These are phyloP conservation scores for Chironomus riparius DNA, from an alignment of 2,888 invertebrate genomes.

Conservation along the genomic window DNA sequence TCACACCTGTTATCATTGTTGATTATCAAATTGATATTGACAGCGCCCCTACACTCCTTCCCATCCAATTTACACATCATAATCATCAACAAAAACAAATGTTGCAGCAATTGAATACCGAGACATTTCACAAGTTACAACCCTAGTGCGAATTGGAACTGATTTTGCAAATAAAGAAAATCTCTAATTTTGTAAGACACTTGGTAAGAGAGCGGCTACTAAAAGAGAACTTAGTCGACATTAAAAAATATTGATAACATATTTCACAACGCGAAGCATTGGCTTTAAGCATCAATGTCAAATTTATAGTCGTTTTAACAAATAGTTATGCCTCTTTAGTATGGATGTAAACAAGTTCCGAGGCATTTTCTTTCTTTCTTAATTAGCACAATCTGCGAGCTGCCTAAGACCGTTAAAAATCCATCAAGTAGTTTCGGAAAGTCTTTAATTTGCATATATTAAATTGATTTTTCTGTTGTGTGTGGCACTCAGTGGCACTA, in stretches of 20 bases:
- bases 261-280: background rate
- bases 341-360: background rate
- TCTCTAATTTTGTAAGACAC: too few species aligned
- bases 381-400: background rate
- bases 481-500: background rate
- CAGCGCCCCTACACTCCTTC: too few species aligned
- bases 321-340: background rate
- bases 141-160: too few species aligned
- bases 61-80: too few species aligned
- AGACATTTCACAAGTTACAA: too few species aligned
- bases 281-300: background rate
- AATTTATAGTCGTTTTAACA: background rate
- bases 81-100: too few species aligned
- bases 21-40: too few species aligned
- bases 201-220: too few species aligned
- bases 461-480: background rate
- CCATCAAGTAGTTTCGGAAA: background rate
- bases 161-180: too few species aligned
- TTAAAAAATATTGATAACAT: background rate
- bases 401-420: background rate
- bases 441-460: background rate
- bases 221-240: background rate
- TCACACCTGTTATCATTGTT: too few species aligned
- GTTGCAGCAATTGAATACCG: too few species aligned
- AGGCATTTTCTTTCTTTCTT: background rate